These are phyloP conservation scores for Lasioglossum calceatum DNA, from an alignment of 2,888 invertebrate species.

Conservation along the genomic window DNA sequence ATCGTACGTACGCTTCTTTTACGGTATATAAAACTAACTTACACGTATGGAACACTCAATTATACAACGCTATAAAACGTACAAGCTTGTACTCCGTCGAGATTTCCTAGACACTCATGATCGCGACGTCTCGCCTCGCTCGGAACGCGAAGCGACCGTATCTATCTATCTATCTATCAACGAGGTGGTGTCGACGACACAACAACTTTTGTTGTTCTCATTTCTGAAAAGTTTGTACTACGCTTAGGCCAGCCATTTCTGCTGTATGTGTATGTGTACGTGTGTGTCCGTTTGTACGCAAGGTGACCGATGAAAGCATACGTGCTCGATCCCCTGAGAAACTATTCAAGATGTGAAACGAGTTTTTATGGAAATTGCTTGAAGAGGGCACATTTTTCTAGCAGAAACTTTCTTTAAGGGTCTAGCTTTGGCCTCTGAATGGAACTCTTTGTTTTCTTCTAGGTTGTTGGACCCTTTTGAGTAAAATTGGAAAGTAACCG, in stretches of 20 bases:
- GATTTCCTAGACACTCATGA: constrained; percentile 51
- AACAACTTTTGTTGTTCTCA: constrained; percentile 20
- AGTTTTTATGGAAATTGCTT: neutral
- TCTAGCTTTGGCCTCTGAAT: constrained; percentile 9
- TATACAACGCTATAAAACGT: constrained; percentile 71
- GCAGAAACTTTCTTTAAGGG: constrained; percentile 1
- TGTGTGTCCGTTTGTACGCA: neutral
- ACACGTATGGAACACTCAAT: constrained; percentile 70
- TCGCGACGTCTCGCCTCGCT: constrained; percentile 16
- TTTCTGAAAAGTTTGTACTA: constrained; percentile 71
- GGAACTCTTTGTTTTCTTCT: constrained; percentile 2
- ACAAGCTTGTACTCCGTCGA: constrained; percentile 69
- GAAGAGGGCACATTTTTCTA: neutral
- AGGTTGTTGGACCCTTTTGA: neutral
- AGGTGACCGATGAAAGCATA: constrained; percentile 1
- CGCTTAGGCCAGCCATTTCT: constrained; percentile 70
- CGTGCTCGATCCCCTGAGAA: neutral
- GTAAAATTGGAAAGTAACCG: constrained; percentile 2
- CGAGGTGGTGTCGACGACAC: constrained; percentile 25
- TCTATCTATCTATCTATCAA: constrained; percentile 15
- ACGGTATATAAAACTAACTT: constrained; percentile 70
- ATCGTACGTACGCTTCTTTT: constrained; percentile 48
- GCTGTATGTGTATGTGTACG: constrained; percentile 9
- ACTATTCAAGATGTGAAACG: neutral
- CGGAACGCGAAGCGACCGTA: constrained; percentile 24